Percentiles rank a stretch among this genome's conserved stretches.
phyloP scores from a whole-genome alignment of 2,797 vertebrate genomes.

The Sebastes minor region DNA sequence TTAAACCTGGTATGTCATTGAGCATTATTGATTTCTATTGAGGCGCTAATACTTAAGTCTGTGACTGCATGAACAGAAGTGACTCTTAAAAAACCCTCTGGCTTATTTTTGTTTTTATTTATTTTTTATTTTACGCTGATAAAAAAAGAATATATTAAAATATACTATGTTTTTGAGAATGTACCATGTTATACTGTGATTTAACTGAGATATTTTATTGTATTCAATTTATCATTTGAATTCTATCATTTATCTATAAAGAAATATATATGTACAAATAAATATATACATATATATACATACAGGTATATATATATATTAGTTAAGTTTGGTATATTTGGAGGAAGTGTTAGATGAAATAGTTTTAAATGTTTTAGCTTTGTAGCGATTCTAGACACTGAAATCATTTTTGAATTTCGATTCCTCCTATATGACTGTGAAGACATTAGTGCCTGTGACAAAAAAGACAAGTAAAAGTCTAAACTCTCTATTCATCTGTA shows the following conservation, averaged over 20 bases:
- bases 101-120: slow-evolving; percentile 77
- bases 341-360: slow-evolving; percentile 88
- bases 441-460: slow-evolving; percentile 91
- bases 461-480: slow-evolving; percentile 86
- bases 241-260: slow-evolving; percentile 86
- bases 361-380: slow-evolving; percentile 91
- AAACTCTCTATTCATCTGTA: slow-evolving; percentile 83
- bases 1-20: slow-evolving; percentile 80
- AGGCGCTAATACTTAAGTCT: slow-evolving; percentile 86
- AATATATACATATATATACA: slow-evolving; percentile 85
- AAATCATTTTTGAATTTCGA: slow-evolving; percentile 87
- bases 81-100: slow-evolving; percentile 81
- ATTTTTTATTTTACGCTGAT: slow-evolving; percentile 76
- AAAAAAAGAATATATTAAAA: slow-evolving; percentile 84
- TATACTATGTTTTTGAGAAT: slow-evolving; percentile 88
- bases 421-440: slow-evolving; percentile 91
- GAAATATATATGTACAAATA: slow-evolving; percentile 86
- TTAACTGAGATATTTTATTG: slow-evolving; percentile 87
- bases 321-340: slow-evolving; percentile 88
- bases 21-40: slow-evolving; percentile 75
- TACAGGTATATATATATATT: slow-evolving; percentile 82
- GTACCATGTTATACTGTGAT: slow-evolving; percentile 90
- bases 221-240: slow-evolving; percentile 84
- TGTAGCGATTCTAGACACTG: slow-evolving; percentile 87
- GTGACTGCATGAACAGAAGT: slow-evolving; percentile 89